Evolutionary conservation across 2,797 vertebrate species (phyloP).

Genomic region (Mycteria americana): DNA sequence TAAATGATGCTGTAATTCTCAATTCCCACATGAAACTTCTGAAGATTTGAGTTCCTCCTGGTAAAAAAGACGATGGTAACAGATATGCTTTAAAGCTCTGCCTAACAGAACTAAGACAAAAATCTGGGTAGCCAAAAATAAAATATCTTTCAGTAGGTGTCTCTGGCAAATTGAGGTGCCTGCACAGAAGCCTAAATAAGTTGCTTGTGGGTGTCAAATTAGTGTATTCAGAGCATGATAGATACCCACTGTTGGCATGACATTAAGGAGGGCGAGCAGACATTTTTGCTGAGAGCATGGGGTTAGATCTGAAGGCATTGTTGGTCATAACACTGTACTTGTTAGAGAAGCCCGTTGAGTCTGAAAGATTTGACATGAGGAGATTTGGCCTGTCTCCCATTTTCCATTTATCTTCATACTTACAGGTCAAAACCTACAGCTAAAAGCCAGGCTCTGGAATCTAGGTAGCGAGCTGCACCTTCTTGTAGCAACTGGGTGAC

Average conservation of each 20-base stretch:
- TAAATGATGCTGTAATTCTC: not conserved
- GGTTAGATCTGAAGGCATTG: not conserved
- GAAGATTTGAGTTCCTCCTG: not conserved
- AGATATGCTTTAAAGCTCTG: not conserved
- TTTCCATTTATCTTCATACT: not conserved
- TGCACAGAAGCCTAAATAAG: not conserved
- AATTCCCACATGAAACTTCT: not conserved
- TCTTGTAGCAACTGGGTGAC: not conserved
- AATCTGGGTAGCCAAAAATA: not conserved
- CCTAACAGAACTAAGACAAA: not conserved
- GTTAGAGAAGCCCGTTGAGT: not conserved
- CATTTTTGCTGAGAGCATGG: not conserved
- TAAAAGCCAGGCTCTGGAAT: fast-evolving
- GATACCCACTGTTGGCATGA: not conserved
- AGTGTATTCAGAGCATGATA: not conserved
- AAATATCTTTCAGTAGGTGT: not conserved
- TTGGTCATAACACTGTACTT: not conserved
- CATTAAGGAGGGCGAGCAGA: not conserved
- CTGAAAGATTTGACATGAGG: not conserved
- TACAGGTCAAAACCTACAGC: not conserved
- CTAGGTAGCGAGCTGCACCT: not conserved
- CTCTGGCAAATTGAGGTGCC: not conserved
- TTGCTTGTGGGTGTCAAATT: not conserved
- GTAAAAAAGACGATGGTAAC: not conserved
- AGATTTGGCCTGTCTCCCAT: not conserved